Percentiles rank a stretch among this genome's conserved stretches.
phyloP scores from a whole-genome alignment of 1,140 invertebrate genomes.

The Choristoneura fumiferana region DNA sequence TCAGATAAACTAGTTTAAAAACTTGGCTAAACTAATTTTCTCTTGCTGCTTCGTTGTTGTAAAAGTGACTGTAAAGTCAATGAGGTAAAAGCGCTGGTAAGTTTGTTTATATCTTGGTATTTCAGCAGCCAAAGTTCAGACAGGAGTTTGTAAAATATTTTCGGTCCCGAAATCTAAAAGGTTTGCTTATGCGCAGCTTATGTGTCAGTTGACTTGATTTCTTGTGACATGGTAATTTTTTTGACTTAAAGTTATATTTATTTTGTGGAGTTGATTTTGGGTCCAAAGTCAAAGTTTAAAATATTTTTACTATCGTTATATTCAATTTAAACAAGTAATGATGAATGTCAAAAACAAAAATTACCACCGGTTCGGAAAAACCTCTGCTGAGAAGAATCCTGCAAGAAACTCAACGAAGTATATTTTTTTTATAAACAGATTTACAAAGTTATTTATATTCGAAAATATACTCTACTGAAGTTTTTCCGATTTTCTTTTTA shows the following conservation, averaged over 20 bases:
- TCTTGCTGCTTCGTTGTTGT: background rate
- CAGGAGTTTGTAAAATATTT: conserved; percentile 13
- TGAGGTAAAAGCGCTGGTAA: background rate
- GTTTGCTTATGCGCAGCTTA: background rate
- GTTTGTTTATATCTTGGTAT: background rate
- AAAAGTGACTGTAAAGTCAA: background rate
- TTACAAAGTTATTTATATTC: too few species aligned
- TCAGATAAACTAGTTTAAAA: background rate
- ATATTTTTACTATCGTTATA: too few species aligned
- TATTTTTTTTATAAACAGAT: too few species aligned
- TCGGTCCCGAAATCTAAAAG: conserved; percentile 15
- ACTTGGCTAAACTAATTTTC: background rate
- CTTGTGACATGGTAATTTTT: background rate
- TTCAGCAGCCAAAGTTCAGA: conserved; percentile 12
- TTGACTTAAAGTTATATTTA: background rate
- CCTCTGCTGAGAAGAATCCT: too few species aligned
- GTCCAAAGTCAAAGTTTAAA: too few species aligned
- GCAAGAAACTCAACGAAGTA: too few species aligned
- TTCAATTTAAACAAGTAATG: too few species aligned
- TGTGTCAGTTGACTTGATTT: background rate
- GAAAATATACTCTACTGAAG: too few species aligned
- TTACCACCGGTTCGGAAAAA: too few species aligned
- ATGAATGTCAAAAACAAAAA: too few species aligned
- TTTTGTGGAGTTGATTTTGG: too few species aligned
- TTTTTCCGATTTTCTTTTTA: too few species aligned